phyloP scores from a whole-genome alignment of 1,140 invertebrate genomes.

The Trinorchestia longiramus region DNA sequence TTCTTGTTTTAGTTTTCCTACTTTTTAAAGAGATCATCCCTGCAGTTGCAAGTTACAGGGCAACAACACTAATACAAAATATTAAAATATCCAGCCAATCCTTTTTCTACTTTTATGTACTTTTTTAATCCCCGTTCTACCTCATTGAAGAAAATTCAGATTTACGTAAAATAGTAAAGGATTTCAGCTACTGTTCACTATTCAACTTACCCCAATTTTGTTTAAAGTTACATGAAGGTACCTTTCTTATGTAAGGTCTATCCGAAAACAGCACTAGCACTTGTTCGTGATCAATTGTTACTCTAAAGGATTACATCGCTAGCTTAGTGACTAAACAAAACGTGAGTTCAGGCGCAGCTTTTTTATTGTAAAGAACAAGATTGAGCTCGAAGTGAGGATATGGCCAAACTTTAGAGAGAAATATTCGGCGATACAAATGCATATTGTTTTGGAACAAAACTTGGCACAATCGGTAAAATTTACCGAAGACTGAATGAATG shows the following conservation, averaged over 20 bases:
- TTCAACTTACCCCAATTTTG: not conserved
- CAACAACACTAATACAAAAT: too few relatives aligned
- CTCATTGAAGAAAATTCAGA: too few relatives aligned
- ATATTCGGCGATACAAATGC: not conserved
- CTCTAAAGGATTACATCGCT: not conserved
- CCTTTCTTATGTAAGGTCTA: not conserved
- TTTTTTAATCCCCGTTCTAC: too few relatives aligned
- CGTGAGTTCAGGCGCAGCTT: not conserved
- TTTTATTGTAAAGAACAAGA: not conserved
- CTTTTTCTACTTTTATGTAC: too few relatives aligned
- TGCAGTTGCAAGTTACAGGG: too few relatives aligned
- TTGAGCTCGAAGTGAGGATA: not conserved
- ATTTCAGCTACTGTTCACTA: not conserved
- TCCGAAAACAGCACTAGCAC: not conserved
- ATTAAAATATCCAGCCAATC: too few relatives aligned
- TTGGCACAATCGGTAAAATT: not conserved
- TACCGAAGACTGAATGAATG: not conserved
- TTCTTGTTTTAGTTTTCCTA: too few relatives aligned
- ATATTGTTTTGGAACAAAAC: not conserved
- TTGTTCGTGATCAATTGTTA: not conserved
- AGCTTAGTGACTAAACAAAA: not conserved
- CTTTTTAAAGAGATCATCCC: too few relatives aligned
- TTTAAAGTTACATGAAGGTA: not conserved
- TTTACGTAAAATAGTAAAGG: not conserved
- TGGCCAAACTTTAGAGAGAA: not conserved